A percentile compares a stretch with the other conserved stretches of the same genome.
Conservation (phyloP, 2,888 invertebrate genomes). For the Pherbina coryleti region DNA sequence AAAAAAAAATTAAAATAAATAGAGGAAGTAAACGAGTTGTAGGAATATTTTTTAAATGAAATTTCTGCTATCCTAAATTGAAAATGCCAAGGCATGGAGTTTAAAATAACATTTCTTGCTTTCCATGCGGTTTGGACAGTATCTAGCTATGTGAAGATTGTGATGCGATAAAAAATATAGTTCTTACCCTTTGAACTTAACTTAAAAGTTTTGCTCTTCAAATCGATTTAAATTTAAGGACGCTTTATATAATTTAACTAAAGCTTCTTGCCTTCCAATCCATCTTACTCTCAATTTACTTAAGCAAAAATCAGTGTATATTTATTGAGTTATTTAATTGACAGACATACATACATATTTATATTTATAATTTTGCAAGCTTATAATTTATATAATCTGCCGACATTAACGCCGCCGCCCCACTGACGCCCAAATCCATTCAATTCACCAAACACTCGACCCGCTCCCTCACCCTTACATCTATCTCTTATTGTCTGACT, state of each 20-base stretch:
- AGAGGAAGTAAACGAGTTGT: not conserved
- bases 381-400: constrained; percentile 16
- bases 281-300: too few relatives aligned
- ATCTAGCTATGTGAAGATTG: too few relatives aligned
- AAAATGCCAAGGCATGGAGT: not conserved
- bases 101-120: not conserved
- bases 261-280: too few relatives aligned
- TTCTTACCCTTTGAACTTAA: too few relatives aligned
- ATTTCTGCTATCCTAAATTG: not conserved
- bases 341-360: not conserved
- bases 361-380: not conserved
- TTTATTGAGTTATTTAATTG: too few relatives aligned
- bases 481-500: not conserved
- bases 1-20: too few relatives aligned
- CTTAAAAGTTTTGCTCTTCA: too few relatives aligned
- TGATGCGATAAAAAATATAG: too few relatives aligned
- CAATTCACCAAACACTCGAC: not conserved
- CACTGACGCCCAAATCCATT: not conserved
- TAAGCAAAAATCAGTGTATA: too few relatives aligned
- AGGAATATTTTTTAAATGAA: constrained; percentile 1
- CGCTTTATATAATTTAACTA: too few relatives aligned
- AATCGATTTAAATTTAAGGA: too few relatives aligned
- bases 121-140: too few relatives aligned
- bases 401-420: not conserved
- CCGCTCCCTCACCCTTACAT: not conserved